Base-by-base conservation (phyloP, 2,113 vertebrate species). In the Anhinga rufa region DNA sequence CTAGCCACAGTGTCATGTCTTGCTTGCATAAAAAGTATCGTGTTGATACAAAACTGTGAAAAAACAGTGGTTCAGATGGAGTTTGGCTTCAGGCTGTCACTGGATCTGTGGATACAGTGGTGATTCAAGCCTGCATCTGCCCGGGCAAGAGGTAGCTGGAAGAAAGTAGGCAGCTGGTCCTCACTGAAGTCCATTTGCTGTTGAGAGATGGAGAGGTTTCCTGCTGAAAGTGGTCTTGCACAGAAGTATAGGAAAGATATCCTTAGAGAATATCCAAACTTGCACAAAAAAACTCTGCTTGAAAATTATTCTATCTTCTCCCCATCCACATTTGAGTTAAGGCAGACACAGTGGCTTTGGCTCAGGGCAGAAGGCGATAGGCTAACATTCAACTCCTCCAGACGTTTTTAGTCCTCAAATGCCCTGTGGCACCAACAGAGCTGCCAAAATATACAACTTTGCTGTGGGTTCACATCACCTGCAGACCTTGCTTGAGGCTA, bases 361-460 rank as follows among this genome's bases (percentile, higher is more conserved):
- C 75, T 86, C 46, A n/a, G 69, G 55, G 42, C 80, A 58, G 55
- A 65, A 78, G 74, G 57, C 11, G 40, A 25, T 64, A 58, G 51
- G 28, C 36, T 42, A 15, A 46, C 13, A 3, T 42, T 55, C 28
- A 14, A 0, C 68, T 89, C 38, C 38, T 91, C 14, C 60, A 40
- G 52, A 12, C 28, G 5, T 0, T 4, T 3, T 17, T 44, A 46
- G 77, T 38, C 31, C 54, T 77, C 13, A 72, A 20, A 4, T 10
- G 12, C 28, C 44, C 58, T 0, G 0, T 40, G 44, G 38, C 55
- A 84, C 31, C 34, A 14, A 1, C 14, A 36, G 51, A 64, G 55
- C 84, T 81, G 66, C 62, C 44, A 20, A 15, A 60, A 46, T 0
- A 0, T 6, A 3, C 0, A 4, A 1, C 69, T 49, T 68, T 0